Evolutionary conservation across 2,888 invertebrate genomes (phyloP).

Genomic region (Plemyria rubiginata): DNA sequence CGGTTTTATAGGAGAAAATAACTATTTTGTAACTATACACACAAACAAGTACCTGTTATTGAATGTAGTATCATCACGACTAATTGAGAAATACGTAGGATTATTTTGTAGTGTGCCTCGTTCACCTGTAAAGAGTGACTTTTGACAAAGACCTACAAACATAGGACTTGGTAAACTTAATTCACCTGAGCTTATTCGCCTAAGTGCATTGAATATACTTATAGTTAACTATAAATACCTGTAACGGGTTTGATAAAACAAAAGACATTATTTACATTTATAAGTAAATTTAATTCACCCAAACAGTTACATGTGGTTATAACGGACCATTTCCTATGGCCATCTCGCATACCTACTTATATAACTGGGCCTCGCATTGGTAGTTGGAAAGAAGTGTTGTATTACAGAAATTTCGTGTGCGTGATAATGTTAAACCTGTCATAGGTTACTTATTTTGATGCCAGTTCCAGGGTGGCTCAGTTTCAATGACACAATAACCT

Average conservation of each 20-base stretch:
- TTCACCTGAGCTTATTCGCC: too few species aligned
- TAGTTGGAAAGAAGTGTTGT: not conserved
- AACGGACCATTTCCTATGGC: too few species aligned
- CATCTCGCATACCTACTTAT: too few species aligned
- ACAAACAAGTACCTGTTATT: not conserved
- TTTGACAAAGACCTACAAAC: not conserved
- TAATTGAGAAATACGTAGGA: not conserved
- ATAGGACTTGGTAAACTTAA: too few species aligned
- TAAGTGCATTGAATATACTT: too few species aligned
- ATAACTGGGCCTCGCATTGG: too few species aligned
- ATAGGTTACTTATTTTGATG: not conserved
- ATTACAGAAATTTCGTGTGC: not conserved
- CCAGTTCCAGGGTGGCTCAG: not conserved
- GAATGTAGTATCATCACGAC: not conserved
- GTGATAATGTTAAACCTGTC: not conserved
- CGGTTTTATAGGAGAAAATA: slow-evolving; percentile 22
- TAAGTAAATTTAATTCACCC: too few species aligned
- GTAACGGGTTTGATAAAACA: too few species aligned
- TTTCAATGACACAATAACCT: slow-evolving; percentile 12
- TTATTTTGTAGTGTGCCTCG: not conserved
- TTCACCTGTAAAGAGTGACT: not conserved
- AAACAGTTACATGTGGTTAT: too few species aligned
- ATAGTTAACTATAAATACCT: too few species aligned
- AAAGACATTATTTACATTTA: too few species aligned
- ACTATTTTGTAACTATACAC: slow-evolving; percentile 8